These are phyloP conservation scores for Diachasma alloeum DNA, from an alignment of 1,140 invertebrate species.

Conservation along the genomic window DNA sequence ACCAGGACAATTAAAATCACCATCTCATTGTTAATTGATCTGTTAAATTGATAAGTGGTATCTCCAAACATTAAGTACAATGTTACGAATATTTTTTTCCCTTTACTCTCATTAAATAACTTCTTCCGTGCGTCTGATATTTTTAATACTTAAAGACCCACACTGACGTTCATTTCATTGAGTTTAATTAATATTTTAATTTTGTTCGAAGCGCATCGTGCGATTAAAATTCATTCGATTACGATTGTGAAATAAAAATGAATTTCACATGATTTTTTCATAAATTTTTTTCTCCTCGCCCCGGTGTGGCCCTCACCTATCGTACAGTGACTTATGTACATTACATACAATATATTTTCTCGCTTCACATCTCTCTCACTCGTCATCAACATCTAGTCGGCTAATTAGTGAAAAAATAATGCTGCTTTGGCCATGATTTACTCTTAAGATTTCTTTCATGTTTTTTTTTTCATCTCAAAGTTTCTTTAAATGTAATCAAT, in stretches of 20 bases:
- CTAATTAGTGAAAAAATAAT: constrained; percentile 64
- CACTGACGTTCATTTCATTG: not conserved
- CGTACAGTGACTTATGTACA: constrained; percentile 52
- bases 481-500: not conserved
- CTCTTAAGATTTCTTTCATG: constrained; percentile 35
- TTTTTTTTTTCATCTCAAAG: not conserved
- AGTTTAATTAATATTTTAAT: not conserved
- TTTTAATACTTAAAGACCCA: not conserved
- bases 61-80: not conserved
- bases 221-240: not conserved
- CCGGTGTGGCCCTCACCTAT: constrained; percentile 22
- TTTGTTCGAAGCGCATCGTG: not conserved
- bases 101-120: not conserved
- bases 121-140: not conserved
- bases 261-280: not conserved
- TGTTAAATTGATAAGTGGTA: not conserved
- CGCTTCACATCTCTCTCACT: not conserved
- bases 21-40: too few relatives aligned
- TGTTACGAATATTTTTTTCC: not conserved
- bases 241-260: not conserved
- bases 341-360: constrained; percentile 51
- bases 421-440: constrained; percentile 62
- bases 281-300: not conserved
- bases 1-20: not conserved
- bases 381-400: constrained; percentile 38